These are phyloP conservation scores for Trimorus sp. DNA, from an alignment of 2,888 invertebrate genomes.

Conservation along the genomic window DNA sequence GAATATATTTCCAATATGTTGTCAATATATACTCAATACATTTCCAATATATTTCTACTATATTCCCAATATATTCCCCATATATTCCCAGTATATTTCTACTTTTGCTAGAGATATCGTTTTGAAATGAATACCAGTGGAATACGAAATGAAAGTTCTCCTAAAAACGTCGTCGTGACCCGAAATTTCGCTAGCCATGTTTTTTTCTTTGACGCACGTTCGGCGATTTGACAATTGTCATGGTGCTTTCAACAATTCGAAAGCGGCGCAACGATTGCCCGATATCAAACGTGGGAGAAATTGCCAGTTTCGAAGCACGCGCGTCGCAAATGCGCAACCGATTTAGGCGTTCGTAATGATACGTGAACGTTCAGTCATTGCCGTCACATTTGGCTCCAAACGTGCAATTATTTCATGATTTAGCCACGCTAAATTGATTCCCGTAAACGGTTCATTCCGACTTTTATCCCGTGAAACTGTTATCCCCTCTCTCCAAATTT, in stretches of 20 bases:
- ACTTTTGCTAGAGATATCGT: no score
- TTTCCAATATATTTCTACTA: no score
- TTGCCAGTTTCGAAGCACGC: constrained; percentile 42
- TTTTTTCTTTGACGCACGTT: constrained; percentile 29
- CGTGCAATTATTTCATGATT: constrained; percentile 11
- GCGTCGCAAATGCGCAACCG: constrained; percentile 31
- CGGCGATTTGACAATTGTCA: constrained; percentile 11
- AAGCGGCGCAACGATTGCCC: constrained; percentile 19
- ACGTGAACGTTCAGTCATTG: constrained; percentile 5
- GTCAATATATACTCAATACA: no score
- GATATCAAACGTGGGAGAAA: constrained; percentile 49
- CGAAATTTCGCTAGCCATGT: constrained; percentile 9
- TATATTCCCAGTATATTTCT: no score
- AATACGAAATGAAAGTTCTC: not conserved
- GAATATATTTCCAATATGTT: no score
- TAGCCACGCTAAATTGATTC: not conserved
- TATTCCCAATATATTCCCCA: no score
- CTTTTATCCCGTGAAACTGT: no score
- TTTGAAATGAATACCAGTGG: no score
- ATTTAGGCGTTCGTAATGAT: constrained; percentile 7
- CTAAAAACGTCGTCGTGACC: constrained; percentile 6
- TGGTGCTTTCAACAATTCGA: constrained; percentile 37
- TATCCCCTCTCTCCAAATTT: no score
- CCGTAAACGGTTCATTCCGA: no score
- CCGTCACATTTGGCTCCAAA: constrained; percentile 1